Evolutionary conservation across 2,113 vertebrate genomes (phyloP).

Genomic region (Euleptes europaea): DNA sequence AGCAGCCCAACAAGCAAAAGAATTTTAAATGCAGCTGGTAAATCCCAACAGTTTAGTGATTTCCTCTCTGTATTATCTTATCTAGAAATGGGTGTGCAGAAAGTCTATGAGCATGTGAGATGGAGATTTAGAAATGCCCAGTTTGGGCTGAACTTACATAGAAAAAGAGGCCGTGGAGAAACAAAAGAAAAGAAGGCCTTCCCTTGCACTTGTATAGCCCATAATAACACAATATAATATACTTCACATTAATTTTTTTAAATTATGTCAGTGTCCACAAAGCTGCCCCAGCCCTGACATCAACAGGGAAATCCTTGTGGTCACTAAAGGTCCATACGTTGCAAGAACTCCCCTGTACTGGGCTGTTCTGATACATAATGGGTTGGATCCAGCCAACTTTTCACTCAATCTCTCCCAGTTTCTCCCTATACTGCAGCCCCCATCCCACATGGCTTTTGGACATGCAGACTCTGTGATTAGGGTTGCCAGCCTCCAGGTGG

Average conservation of each 20-base stretch:
- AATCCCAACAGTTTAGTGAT: not conserved
- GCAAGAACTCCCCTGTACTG: no score
- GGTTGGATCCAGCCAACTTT: no score
- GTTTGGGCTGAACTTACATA: not conserved
- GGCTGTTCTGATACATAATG: no score
- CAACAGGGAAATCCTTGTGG: not conserved
- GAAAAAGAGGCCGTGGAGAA: not conserved
- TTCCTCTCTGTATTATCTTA: not conserved
- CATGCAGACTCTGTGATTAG: no score
- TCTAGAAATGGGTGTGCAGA: not conserved
- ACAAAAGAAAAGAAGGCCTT: not conserved
- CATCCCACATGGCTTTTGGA: no score
- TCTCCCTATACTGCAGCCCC: no score
- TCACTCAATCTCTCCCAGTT: no score
- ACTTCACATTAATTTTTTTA: no score
- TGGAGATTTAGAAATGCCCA: not conserved
- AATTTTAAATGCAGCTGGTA: not conserved
- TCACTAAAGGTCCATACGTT: not conserved
- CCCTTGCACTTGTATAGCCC: no score
- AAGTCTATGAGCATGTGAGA: not conserved
- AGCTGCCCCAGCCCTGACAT: not conserved
- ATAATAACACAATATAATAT: not conserved
- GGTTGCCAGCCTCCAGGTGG: no score
- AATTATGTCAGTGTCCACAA: not conserved
- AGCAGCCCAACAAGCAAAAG: slow-evolving; percentile 2